Conservation (phyloP, 1,140 invertebrate genomes). For the Drosophila bipectinata region DNA sequence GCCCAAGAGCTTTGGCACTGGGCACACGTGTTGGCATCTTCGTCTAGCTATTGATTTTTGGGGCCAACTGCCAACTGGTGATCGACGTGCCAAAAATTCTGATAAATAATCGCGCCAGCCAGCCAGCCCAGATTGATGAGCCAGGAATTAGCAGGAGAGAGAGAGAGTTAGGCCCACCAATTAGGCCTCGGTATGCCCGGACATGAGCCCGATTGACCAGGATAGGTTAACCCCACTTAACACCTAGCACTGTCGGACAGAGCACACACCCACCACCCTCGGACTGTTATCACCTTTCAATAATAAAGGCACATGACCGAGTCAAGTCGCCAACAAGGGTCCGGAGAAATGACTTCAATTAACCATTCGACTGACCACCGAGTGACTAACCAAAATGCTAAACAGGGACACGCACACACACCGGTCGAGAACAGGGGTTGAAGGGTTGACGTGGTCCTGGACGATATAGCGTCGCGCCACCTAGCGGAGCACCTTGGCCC, state of each 20-base stretch:
- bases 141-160: constrained; percentile 1
- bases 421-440: constrained; percentile 17
- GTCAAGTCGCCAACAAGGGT: constrained; percentile 56
- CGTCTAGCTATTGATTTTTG: constrained; percentile 57
- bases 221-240: constrained; percentile 71
- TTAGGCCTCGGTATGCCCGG: constrained; percentile 13
- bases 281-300: constrained; percentile 75
- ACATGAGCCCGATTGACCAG: constrained; percentile 16
- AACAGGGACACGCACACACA: constrained; percentile 51
- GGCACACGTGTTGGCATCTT: constrained; percentile 78
- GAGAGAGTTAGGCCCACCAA: constrained; percentile 3
- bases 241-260: too few relatives aligned
- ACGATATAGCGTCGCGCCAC: background rate
- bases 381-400: constrained; percentile 72
- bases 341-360: constrained; percentile 81
- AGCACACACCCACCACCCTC: constrained; percentile 56
- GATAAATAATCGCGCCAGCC: constrained; percentile 3
- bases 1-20: constrained; percentile 48
- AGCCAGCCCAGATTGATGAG: background rate
- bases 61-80: constrained; percentile 24
- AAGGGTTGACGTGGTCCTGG: constrained; percentile 41
- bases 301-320: constrained; percentile 65
- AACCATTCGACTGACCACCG: constrained; percentile 68
- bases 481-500: background rate
- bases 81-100: constrained; percentile 52